Conservation (phyloP, 1,140 invertebrate genomes). For the Leptestheria dahalacensis region DNA sequence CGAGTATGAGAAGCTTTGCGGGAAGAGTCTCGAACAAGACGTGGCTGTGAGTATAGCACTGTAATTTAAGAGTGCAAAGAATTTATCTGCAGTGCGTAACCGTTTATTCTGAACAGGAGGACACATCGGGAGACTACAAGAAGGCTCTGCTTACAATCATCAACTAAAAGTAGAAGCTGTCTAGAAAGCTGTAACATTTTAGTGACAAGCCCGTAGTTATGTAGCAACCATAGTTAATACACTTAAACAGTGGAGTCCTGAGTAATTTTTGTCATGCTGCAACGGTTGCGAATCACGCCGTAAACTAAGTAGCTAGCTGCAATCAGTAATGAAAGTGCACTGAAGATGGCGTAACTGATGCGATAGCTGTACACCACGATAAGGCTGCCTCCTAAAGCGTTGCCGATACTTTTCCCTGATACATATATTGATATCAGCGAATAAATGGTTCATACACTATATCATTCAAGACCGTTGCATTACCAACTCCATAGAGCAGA, state of each 20-base stretch:
- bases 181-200: too few species aligned
- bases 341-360: background rate
- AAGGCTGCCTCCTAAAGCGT: background rate
- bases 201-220: too few species aligned
- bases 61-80: too few species aligned
- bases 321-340: background rate
- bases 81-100: too few species aligned
- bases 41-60: slow-evolving; percentile 36
- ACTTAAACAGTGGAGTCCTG: background rate
- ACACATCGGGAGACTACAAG: slow-evolving; percentile 8
- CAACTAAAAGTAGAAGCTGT: background rate
- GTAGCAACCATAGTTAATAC: background rate
- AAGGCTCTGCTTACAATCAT: slow-evolving; percentile 7
- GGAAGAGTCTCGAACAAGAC: slow-evolving; percentile 24
- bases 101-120: too few species aligned
- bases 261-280: background rate
- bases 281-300: background rate
- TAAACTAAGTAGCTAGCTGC: background rate
- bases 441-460: too few species aligned
- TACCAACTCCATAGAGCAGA: background rate
- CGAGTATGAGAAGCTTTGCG: slow-evolving; percentile 29
- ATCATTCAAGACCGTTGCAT: background rate
- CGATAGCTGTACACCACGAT: background rate
- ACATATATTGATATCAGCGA: too few species aligned
- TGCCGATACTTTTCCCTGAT: background rate